Conservation (phyloP, 2,888 invertebrate species). For the Schrankia costaestrigalis region DNA sequence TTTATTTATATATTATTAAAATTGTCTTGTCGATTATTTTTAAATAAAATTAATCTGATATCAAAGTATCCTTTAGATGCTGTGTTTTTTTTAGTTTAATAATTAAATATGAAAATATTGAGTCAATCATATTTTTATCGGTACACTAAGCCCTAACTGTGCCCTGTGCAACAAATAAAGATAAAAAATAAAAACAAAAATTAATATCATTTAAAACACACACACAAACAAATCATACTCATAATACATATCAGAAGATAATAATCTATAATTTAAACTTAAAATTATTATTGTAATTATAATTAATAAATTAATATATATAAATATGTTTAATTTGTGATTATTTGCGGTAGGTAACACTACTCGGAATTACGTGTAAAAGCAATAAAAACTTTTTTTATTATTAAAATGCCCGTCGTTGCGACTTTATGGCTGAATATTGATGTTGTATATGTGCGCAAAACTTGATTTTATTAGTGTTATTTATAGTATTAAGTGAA, state of each 20-base stretch:
- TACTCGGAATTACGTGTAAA: constrained; percentile 74
- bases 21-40: too few species aligned
- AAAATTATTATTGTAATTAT: constrained; percentile 33
- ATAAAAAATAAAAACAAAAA: too few species aligned
- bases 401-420: constrained; percentile 61
- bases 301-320: constrained; percentile 47
- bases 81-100: too few species aligned
- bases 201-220: constrained; percentile 9
- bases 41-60: too few species aligned
- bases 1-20: too few species aligned
- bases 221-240: constrained; percentile 10
- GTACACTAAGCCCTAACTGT: too few species aligned
- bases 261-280: constrained; percentile 52
- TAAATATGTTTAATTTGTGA: constrained; percentile 69
- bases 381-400: constrained; percentile 78
- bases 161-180: constrained; percentile 3
- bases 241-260: constrained; percentile 62
- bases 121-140: too few species aligned
- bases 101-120: too few species aligned
- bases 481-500: constrained; percentile 21
- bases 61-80: too few species aligned
- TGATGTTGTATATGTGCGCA: constrained; percentile 74
- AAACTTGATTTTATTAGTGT: constrained; percentile 65
- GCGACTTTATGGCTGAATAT: constrained; percentile 60
- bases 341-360: constrained; percentile 69